Conservation (phyloP, 1,140 invertebrate species). For the Bombus superbus region DNA sequence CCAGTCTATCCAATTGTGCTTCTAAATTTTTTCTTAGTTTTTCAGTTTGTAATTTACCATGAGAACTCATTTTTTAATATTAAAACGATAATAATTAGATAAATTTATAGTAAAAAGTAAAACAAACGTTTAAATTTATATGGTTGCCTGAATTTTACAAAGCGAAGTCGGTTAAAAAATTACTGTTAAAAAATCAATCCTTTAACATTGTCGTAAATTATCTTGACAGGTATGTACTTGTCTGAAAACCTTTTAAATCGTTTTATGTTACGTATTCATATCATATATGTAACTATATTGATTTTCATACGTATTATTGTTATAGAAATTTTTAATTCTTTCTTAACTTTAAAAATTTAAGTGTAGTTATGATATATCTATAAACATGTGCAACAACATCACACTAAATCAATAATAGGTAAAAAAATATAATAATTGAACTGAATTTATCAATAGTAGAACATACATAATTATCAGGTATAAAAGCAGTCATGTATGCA, state of each 20-base stretch:
- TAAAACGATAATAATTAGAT: neutral
- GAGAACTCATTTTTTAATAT: conserved; percentile 71
- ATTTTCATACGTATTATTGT: neutral
- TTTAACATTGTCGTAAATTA: neutral
- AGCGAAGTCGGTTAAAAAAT: neutral
- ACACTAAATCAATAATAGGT: neutral
- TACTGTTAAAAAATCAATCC: neutral
- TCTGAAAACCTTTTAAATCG: neutral
- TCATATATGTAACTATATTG: neutral
- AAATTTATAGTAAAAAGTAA: neutral
- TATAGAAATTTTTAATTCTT: neutral
- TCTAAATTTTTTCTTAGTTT: conserved; percentile 88
- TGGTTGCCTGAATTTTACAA: neutral
- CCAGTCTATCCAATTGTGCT: conserved; percentile 88
- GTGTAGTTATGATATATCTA: neutral
- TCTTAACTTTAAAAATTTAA: neutral
- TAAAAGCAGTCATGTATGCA: neutral
- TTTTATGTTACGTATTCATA: neutral
- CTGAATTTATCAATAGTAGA: neutral
- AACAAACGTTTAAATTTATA: neutral
- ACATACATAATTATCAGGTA: too few relatives aligned
- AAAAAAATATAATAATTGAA: neutral
- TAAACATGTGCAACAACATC: neutral
- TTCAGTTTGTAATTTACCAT: conserved; percentile 84
- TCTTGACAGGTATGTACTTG: neutral